Conservation (phyloP, 2,797 vertebrate genomes). For the Morus bassanus region DNA sequence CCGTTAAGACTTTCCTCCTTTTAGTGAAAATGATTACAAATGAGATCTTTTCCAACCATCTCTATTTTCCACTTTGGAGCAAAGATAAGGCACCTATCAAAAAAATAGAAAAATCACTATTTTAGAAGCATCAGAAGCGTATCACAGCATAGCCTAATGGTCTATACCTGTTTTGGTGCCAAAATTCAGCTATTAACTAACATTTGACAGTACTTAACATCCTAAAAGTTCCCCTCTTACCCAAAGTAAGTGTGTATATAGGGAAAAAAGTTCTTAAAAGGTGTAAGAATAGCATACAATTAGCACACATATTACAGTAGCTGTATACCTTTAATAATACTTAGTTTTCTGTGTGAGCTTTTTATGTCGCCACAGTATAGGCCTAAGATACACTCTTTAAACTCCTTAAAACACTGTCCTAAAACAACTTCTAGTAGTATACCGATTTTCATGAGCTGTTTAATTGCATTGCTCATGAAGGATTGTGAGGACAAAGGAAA, state of each 20-base stretch:
- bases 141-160: background rate
- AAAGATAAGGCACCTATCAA: background rate
- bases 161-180: background rate
- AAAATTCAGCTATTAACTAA: background rate
- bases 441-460: background rate
- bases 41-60: background rate
- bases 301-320: background rate
- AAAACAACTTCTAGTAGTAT: background rate
- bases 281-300: background rate
- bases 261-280: background rate
- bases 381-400: background rate
- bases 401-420: background rate
- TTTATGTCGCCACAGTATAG: background rate
- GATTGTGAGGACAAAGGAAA: background rate
- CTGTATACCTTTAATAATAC: background rate
- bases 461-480: background rate
- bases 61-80: background rate
- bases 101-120: rapidly evolving
- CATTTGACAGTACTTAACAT: background rate
- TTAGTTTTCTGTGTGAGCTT: background rate
- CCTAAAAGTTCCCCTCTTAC: background rate
- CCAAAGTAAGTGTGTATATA: background rate
- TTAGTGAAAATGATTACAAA: background rate
- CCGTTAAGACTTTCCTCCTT: background rate
- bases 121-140: background rate